Evolutionary conservation across 2,888 invertebrate genomes (phyloP), one percentile per base, ranked within the genome.

Genomic region (Pasiphila rectangulata): DNA sequence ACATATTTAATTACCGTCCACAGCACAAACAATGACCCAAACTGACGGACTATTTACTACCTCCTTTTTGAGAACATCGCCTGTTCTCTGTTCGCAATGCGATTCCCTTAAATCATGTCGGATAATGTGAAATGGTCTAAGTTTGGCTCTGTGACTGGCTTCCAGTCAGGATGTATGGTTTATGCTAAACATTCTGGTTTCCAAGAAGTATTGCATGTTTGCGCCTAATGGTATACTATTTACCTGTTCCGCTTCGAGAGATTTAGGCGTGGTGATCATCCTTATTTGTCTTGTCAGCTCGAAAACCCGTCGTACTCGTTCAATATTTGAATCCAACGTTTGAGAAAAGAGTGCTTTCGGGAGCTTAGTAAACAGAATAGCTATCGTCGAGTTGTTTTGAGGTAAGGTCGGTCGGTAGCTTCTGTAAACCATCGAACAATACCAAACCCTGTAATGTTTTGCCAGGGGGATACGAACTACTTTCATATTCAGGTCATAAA

Each of bases 121-220:
- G 2, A 1, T 4, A 20, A 3, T 6, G 4, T 2, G 1, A 20
- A 20, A 3, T 1, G 5, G 25, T 13, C 7, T 13, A 27, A 27
- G 27, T 27, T 27, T 13, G 7, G 13, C 27, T 27, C 13, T 27
- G 27, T 13, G 1, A 1, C n/a, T n/a, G n/a, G n/a, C 40, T 47
- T 30, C 23, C 17, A 34, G 41, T 24, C 23, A 25, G 25, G 34
- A 27, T 39, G 38, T 20, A 13, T 7, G 30, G 25, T 10, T 27
- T 47, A 42, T 42, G 37, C 40, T 21, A 41, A 29, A 35, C 23
- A 40, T 35, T 44, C 49, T 32, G 30, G 36, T 21, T 30, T 25
- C 40, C 25, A 21, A 42, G 9, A 24, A 21, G 32, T 24, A 27
- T 34, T 16, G 25, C 39, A 21, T 27, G 12, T 21, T 17, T 24